Evolutionary conservation across 2,888 invertebrate genomes (phyloP).

Genomic region (Drosophila meridionalis): DNA sequence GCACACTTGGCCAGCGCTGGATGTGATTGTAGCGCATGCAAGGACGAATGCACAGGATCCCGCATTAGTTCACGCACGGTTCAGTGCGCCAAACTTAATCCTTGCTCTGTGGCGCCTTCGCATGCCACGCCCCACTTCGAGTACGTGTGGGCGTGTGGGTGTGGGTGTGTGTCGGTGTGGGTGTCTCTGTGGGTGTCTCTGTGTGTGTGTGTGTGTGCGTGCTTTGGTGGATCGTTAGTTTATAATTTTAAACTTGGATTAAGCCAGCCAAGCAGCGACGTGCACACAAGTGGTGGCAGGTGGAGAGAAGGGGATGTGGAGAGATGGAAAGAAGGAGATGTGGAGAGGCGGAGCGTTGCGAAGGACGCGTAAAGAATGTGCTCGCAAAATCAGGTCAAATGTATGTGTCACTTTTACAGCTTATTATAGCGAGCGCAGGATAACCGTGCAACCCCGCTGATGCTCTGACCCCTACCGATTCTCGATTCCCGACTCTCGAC

Average conservation of each 20-base stretch:
- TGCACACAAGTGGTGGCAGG: constrained; percentile 15
- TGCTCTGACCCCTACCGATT: not conserved
- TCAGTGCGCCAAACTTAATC: constrained; percentile 79
- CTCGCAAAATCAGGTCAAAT: constrained; percentile 77
- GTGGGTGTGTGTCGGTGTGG: too few species aligned
- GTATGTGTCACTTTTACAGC: constrained; percentile 80
- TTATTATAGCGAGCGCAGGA: constrained; percentile 71
- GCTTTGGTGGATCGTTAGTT: constrained; percentile 75
- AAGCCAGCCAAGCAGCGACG: constrained; percentile 57
- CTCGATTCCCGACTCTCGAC: not conserved
- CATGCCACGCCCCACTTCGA: constrained; percentile 24
- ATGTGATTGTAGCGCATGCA: constrained; percentile 76
- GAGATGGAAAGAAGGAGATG: too few species aligned
- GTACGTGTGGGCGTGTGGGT: constrained; percentile 4
- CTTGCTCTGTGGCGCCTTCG: constrained; percentile 63
- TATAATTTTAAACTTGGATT: constrained; percentile 82
- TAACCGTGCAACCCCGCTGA: constrained; percentile 11
- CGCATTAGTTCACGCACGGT: constrained; percentile 77
- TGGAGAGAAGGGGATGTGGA: too few species aligned
- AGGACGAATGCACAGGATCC: constrained; percentile 76
- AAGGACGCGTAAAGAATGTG: constrained; percentile 62
- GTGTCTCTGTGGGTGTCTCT: too few species aligned
- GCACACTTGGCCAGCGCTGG: constrained; percentile 52
- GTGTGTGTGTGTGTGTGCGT: constrained; percentile 43
- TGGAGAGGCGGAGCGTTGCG: not conserved